Conservation (phyloP, 2,888 invertebrate species). For the Mesorhabditis belari region DNA sequence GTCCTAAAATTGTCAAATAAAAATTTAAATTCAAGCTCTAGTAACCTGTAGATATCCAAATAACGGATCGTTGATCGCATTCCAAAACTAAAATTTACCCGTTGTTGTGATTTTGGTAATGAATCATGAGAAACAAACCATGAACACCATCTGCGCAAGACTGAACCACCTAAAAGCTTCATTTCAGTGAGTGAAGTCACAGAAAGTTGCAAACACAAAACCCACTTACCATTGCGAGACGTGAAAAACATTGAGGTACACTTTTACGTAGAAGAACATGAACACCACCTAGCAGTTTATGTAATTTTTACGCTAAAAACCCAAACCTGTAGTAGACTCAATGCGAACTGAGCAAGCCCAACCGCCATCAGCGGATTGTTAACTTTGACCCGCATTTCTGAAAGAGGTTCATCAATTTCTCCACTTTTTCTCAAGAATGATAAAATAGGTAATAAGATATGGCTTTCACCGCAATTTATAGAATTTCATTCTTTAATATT, state of each 20-base stretch:
- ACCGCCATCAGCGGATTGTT: constrained; percentile 14
- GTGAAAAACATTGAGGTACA: constrained; percentile 55
- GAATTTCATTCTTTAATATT: too few relatives aligned
- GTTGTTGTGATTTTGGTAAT: neutral
- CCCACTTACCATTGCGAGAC: constrained; percentile 53
- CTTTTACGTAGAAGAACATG: constrained; percentile 57
- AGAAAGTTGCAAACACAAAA: too few relatives aligned
- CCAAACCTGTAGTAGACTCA: constrained; percentile 29
- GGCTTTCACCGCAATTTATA: too few relatives aligned
- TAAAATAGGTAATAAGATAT: too few relatives aligned
- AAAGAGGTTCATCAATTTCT: too few relatives aligned
- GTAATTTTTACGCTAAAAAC: neutral
- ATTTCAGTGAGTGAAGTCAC: too few relatives aligned
- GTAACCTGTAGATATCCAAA: constrained; percentile 54
- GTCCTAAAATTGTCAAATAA: constrained; percentile 17
- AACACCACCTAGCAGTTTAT: constrained; percentile 50
- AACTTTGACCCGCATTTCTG: constrained; percentile 1
- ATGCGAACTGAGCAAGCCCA: constrained; percentile 26
- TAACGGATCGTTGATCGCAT: constrained; percentile 57
- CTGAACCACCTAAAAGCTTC: too few relatives aligned
- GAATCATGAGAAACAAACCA: too few relatives aligned
- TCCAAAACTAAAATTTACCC: constrained; percentile 56
- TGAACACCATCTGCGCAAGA: constrained; percentile 54
- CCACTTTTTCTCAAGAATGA: too few relatives aligned
- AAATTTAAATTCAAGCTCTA: neutral